Percentiles rank a stretch among this genome's conserved stretches.
These are phyloP conservation scores for Stichodactyla helianthus DNA, from an alignment of 64 coral and sea anemone genomes.

Conservation along the genomic window DNA sequence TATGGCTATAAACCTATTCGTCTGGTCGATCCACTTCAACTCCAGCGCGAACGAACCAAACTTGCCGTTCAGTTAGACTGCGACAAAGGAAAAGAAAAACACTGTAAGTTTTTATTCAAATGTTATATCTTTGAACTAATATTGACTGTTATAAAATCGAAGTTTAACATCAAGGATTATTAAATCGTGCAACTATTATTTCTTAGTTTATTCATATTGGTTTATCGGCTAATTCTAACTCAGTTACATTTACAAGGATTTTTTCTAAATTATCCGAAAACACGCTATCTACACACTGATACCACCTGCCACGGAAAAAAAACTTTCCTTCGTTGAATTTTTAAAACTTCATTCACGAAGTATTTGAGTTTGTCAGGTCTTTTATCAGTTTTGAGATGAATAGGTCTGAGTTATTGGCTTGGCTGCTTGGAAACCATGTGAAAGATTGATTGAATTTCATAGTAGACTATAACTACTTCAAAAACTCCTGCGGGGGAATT, in stretches of 20 bases:
- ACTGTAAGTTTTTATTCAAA: slow-evolving; percentile 1
- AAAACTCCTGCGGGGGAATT: neutral
- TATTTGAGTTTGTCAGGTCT: neutral
- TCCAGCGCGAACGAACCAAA: slow-evolving; percentile 53
- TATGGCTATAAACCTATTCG: slow-evolving; percentile 85
- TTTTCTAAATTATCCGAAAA: neutral
- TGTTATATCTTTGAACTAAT: neutral
- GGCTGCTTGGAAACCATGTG: neutral
- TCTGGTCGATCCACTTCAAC: slow-evolving; percentile 66
- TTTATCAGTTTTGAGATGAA: neutral
- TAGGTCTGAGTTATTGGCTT: neutral
- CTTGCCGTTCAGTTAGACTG: slow-evolving; percentile 30
- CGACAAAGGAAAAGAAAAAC: slow-evolving; percentile 5
- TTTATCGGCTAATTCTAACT: neutral
- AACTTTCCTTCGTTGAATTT: slow-evolving; percentile 12
- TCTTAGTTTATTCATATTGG: neutral
- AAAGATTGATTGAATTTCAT: neutral
- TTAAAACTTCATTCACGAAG: neutral
- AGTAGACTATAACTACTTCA: neutral
- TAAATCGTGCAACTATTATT: neutral
- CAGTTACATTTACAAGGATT: neutral
- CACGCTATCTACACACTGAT: neutral
- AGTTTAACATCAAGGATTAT: neutral
- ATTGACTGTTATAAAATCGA: neutral
- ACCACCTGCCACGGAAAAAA: slow-evolving; percentile 5